These are phyloP conservation scores for Rhagonycha lutea DNA, from an alignment of 2,888 invertebrate species.

Conservation along the genomic window DNA sequence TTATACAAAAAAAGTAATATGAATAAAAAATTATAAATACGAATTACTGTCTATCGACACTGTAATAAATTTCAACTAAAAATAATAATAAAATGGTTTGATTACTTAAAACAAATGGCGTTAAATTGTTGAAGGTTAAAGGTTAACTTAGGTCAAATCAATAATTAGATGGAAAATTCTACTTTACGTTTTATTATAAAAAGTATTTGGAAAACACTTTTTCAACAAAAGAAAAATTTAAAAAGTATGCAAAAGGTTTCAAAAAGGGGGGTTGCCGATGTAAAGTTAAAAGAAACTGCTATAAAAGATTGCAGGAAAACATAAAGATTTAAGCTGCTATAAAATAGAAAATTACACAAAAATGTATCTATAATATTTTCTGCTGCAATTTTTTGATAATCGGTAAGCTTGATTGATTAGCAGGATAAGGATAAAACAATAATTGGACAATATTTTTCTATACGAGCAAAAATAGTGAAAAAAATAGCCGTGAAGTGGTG, in stretches of 20 bases:
- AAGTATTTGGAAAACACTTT: not conserved
- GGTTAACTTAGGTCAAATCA: conserved; percentile 19
- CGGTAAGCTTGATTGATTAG: no score
- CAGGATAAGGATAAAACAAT: no score
- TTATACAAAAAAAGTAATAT: no score
- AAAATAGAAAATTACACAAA: not conserved
- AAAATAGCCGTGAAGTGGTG: no score
- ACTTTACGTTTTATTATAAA: not conserved
- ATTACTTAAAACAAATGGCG: not conserved
- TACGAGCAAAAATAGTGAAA: no score
- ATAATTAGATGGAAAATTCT: not conserved
- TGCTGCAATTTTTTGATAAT: no score
- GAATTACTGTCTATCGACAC: not conserved
- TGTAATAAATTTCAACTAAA: not conserved
- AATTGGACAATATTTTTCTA: no score
- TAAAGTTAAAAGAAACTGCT: not conserved
- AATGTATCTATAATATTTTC: no score
- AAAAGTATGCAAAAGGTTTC: not conserved
- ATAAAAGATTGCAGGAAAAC: no score
- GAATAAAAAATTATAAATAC: not conserved
- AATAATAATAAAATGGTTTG: no score
- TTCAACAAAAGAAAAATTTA: not conserved
- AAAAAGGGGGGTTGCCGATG: not conserved
- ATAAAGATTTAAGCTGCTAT: not conserved
- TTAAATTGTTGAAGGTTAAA: conserved; percentile 10